Evolutionary conservation across 1,140 invertebrate genomes (phyloP).

Genomic region (Drosophila teissieri): DNA sequence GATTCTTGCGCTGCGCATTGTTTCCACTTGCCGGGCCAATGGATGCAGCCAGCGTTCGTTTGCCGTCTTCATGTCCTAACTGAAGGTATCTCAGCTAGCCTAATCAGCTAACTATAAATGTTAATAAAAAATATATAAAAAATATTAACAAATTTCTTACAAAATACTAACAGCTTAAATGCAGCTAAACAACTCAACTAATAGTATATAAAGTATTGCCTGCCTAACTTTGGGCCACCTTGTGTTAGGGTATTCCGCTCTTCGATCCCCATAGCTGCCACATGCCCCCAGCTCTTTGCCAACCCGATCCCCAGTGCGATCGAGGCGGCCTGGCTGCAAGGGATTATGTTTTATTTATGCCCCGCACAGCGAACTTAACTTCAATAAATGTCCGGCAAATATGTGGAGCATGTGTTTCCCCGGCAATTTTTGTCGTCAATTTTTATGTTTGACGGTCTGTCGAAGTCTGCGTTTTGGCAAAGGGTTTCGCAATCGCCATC

Average conservation of each 20-base stretch:
- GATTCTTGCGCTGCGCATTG: constrained; percentile 57
- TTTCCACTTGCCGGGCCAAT: constrained; percentile 45
- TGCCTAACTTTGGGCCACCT: neutral
- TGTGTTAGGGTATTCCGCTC: neutral
- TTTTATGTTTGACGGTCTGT: constrained; percentile 75
- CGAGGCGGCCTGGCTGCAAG: constrained; percentile 54
- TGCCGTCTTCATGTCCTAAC: constrained; percentile 5
- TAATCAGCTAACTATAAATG: too few species aligned
- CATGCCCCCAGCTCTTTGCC: constrained; percentile 14
- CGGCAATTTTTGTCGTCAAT: constrained; percentile 84
- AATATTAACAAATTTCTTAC: too few species aligned
- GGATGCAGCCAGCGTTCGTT: constrained; percentile 12
- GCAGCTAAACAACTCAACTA: too few species aligned
- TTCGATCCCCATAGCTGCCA: neutral
- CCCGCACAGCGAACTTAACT: constrained; percentile 81
- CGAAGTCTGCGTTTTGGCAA: constrained; percentile 8
- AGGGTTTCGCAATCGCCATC: neutral
- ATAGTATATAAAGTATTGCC: too few species aligned
- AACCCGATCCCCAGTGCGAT: constrained; percentile 27
- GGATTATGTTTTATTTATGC: constrained; percentile 85
- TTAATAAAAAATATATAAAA: too few species aligned
- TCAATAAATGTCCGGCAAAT: constrained; percentile 85
- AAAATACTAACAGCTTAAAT: too few species aligned
- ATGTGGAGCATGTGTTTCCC: constrained; percentile 84
- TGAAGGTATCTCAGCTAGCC: neutral